phyloP scores from a whole-genome alignment of 2,888 invertebrate species.

The Prosopocoilus inquinatus region DNA sequence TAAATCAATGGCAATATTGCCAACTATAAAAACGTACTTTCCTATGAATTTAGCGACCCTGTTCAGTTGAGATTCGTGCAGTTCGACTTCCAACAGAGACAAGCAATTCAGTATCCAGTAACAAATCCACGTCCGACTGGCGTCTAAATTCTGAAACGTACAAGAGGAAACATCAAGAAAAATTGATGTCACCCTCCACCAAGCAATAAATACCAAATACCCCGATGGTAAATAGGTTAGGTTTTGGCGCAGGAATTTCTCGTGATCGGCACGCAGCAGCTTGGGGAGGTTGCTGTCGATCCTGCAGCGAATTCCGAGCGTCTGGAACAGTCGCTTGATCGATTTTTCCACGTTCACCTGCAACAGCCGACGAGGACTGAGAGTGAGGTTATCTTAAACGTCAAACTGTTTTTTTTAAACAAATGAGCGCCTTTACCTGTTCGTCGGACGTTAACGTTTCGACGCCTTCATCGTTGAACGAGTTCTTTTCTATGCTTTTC shows the following conservation, averaged over 20 bases:
- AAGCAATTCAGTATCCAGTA: slow-evolving; percentile 96
- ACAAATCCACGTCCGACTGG: slow-evolving; percentile 94
- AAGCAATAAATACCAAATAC: slow-evolving; percentile 60
- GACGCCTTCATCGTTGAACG: slow-evolving; percentile 61
- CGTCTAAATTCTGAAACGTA: slow-evolving; percentile 70
- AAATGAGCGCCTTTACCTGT: slow-evolving; percentile 53
- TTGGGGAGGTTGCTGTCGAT: slow-evolving; percentile 60
- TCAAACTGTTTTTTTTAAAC: slow-evolving; percentile 11
- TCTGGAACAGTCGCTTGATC: slow-evolving; percentile 56
- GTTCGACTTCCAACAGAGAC: slow-evolving; percentile 67
- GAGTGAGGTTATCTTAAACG: slow-evolving; percentile 22
- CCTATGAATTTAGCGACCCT: slow-evolving; percentile 60
- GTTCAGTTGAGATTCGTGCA: slow-evolving; percentile 57
- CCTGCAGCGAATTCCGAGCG: slow-evolving; percentile 52
- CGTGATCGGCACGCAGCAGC: slow-evolving; percentile 63
- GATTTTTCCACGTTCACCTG: slow-evolving; percentile 60
- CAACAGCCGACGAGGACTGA: background rate
- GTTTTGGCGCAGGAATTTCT: slow-evolving; percentile 65
- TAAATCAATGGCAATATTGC: slow-evolving; percentile 7
- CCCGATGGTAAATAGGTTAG: slow-evolving; percentile 65
- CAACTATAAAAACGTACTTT: slow-evolving; percentile 48
- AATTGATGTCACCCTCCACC: background rate
- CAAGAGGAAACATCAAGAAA: background rate
- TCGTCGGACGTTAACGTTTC: slow-evolving; percentile 59
- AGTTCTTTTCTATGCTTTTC: slow-evolving; percentile 46